Evolutionary conservation across 2,113 vertebrate species (phyloP), one percentile per base, ranked within the genome.

Genomic region (Laterallus jamaicensis): DNA sequence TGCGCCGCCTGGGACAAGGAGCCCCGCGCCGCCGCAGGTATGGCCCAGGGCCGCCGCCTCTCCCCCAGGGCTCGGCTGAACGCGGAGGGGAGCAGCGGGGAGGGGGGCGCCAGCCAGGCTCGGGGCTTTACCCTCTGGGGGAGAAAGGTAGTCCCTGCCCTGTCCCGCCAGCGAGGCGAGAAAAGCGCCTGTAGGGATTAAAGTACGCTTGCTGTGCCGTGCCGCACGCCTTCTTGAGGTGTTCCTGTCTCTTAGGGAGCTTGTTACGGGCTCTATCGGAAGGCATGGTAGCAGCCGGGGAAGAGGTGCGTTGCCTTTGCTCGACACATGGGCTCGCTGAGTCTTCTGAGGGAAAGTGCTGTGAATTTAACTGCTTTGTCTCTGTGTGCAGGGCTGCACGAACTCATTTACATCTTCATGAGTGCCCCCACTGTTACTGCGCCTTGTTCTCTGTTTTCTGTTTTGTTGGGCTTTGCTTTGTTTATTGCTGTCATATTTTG

Each of bases 181-280:
- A 1, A 1, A 24, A 6, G 0, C 3, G 1, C 4, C 44, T 12
- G 37, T 19, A 1, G 42, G 39, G 9, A 1, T 15, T 14, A 1
- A 52, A 12, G 60, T 3, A 6, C 6, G 12, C 44, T 13, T 9
- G 0, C 0, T 17, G 56, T 12, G 79, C 52, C 13, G 1, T 12
- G 54, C 40, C 50, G 6, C 10, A 0, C 8, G 52, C 10, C 31
- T 20, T 17, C 20, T 2, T 5, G 35, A 2, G 39, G n/a, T 15
- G 62, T 11, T n/a, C n/a, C 21, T 8, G 15, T 2, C n/a, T 20
- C 15, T 0, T 1, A 0, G 28, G 47, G 24, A 29, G 44, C 44
- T 32, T 1, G 0, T 8, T 1, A 2, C 1, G 3, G 5, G 40
- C 49, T 49, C 2, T 6, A 1, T 12, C 5, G 25, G 14, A 2